Conservation (phyloP, 2,797 vertebrate genomes). For the Scolopax rusticola region DNA sequence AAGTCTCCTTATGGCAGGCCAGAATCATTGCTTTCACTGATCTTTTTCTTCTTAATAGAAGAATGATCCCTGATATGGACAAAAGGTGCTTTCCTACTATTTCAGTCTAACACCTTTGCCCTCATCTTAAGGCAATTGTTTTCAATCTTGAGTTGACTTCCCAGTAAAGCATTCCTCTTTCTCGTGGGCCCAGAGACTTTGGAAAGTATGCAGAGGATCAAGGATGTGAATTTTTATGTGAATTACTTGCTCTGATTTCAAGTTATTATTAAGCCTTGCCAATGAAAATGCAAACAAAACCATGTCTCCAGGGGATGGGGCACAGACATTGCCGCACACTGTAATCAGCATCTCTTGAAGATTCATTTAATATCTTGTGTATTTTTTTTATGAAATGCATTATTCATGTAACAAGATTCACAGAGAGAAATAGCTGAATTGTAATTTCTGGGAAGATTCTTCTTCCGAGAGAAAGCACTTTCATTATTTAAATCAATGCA, state of each 20-base stretch:
- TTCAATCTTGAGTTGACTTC: slow-evolving; percentile 15
- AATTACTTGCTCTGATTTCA: slow-evolving; percentile 69
- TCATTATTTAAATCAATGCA: slow-evolving; percentile 69
- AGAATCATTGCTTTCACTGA: background rate
- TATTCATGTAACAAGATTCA: slow-evolving; percentile 68
- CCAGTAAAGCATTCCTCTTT: slow-evolving; percentile 19
- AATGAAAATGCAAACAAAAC: slow-evolving; percentile 72
- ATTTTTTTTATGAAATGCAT: slow-evolving; percentile 69
- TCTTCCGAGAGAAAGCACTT: slow-evolving; percentile 49
- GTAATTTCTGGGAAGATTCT: slow-evolving; percentile 67
- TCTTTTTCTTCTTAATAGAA: background rate
- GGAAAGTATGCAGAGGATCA: slow-evolving; percentile 6
- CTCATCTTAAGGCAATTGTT: slow-evolving; percentile 6
- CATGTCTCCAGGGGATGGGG: slow-evolving; percentile 16
- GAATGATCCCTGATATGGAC: background rate
- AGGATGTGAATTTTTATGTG: slow-evolving; percentile 56
- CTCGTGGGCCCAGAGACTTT: background rate
- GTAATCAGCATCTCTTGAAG: slow-evolving; percentile 69
- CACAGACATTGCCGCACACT: slow-evolving; percentile 55
- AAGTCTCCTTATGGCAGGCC: background rate
- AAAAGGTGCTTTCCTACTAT: background rate
- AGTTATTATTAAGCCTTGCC: slow-evolving; percentile 66
- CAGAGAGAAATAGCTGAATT: slow-evolving; percentile 60
- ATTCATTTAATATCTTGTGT: slow-evolving; percentile 66
- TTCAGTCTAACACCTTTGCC: background rate